Conservation (phyloP, 2,113 vertebrate genomes). For the Limanda limanda region DNA sequence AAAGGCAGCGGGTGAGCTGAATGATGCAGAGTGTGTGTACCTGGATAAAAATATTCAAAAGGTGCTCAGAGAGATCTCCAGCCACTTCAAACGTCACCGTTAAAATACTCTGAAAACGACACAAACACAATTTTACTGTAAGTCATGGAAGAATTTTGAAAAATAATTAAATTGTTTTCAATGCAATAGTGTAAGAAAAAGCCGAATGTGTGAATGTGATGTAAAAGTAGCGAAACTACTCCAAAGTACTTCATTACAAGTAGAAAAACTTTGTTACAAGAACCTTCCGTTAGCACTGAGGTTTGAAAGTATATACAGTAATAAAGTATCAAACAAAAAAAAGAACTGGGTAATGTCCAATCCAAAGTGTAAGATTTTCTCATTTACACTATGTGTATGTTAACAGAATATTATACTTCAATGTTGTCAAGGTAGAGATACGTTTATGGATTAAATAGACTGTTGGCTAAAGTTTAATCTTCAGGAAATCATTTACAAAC, state of each 20-base stretch:
- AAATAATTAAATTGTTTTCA: background rate
- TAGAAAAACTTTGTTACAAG: no score
- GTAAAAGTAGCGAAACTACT: no score
- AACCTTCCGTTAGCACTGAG: no score
- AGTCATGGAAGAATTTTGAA: background rate
- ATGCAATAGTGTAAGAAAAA: no score
- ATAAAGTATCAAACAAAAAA: background rate
- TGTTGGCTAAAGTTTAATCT: no score
- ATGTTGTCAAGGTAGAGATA: background rate
- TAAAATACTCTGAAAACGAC: slow-evolving; percentile 85
- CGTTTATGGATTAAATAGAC: background rate
- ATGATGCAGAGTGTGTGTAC: slow-evolving; percentile 71
- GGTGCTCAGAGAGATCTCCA: slow-evolving; percentile 89
- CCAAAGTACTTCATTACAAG: no score
- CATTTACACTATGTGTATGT: background rate
- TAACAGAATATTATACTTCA: background rate
- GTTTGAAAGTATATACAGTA: no score
- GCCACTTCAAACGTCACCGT: slow-evolving; percentile 93
- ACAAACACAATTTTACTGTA: background rate
- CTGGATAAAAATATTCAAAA: slow-evolving; percentile 91
- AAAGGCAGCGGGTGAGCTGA: slow-evolving; percentile 2
- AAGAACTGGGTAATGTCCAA: background rate
- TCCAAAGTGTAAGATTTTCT: background rate
- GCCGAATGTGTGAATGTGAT: no score
- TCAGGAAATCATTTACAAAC: no score